Percentiles rank a stretch among this genome's conserved stretches.
Evolutionary conservation across 1,140 invertebrate species (phyloP).

Genomic region (Scaptomyza graminum): DNA sequence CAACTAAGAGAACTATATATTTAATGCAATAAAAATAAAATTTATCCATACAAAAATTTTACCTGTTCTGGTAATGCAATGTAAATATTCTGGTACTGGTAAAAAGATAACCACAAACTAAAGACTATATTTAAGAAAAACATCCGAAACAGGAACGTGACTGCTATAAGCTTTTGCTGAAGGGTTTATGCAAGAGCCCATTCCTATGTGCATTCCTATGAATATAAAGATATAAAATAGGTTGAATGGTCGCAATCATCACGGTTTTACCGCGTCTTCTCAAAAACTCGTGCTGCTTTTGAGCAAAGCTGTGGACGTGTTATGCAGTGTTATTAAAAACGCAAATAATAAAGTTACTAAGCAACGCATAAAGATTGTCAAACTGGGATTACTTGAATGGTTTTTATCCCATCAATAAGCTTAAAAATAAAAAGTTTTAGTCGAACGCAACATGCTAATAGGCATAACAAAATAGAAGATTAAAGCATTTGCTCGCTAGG

Average conservation of each 20-base stretch:
- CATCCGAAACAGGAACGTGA: conserved; percentile 3
- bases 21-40: conserved; percentile 73
- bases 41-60: conserved; percentile 51
- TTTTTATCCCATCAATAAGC: not conserved
- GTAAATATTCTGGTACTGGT: not conserved
- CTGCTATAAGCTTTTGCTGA: not conserved
- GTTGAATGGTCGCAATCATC: conserved; percentile 3
- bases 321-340: conserved; percentile 49
- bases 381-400: conserved; percentile 15
- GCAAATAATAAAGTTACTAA: conserved; percentile 14
- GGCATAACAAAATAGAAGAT: not conserved
- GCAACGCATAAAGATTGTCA: conserved; percentile 5
- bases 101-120: not conserved
- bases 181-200: conserved; percentile 39
- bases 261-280: conserved; percentile 24
- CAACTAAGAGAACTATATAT: conserved; percentile 56
- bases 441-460: no score
- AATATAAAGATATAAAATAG: not conserved
- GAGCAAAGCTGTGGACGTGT: conserved; percentile 53
- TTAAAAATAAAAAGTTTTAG: no score
- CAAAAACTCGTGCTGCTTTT: conserved; percentile 51
- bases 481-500: not conserved
- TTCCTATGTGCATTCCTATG: not conserved
- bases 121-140: not conserved
- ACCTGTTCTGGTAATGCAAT: no score